Percentiles rank a stretch among this genome's conserved stretches.
Evolutionary conservation across 2,888 invertebrate species (phyloP).

Genomic region (Xylota sylvarum): DNA sequence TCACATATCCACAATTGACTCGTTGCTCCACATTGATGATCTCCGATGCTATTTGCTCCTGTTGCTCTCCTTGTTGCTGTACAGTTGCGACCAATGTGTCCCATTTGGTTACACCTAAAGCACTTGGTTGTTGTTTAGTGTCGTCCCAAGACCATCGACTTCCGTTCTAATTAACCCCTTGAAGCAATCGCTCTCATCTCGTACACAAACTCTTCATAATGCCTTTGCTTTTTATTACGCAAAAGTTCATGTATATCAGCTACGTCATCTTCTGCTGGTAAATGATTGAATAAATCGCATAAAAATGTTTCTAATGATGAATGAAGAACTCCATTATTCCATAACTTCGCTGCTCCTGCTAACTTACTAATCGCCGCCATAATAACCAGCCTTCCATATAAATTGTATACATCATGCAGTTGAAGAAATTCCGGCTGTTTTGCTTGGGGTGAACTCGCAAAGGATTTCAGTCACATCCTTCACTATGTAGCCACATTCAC

Average conservation of each 20-base stretch:
- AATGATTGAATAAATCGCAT: slow-evolving; percentile 22
- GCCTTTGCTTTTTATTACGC: slow-evolving; percentile 21
- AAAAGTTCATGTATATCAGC: slow-evolving; percentile 29
- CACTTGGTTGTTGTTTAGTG: neutral
- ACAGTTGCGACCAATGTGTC: slow-evolving; percentile 34
- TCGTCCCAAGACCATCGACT: slow-evolving; percentile 10
- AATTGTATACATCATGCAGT: slow-evolving; percentile 28
- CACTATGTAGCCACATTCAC: slow-evolving; percentile 8
- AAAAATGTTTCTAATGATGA: slow-evolving; percentile 28
- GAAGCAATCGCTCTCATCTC: slow-evolving; percentile 20
- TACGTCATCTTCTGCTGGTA: slow-evolving; percentile 18
- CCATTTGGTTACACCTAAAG: slow-evolving; percentile 21
- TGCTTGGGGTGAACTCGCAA: slow-evolving; percentile 11
- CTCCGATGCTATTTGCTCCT: neutral
- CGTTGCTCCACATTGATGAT: slow-evolving; percentile 11
- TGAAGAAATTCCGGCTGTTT: slow-evolving; percentile 6
- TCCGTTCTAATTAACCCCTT: slow-evolving; percentile 17
- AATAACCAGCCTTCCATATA: slow-evolving; percentile 25
- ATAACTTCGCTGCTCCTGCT: slow-evolving; percentile 17
- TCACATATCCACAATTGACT: slow-evolving; percentile 24
- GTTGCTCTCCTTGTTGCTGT: neutral
- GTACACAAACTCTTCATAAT: slow-evolving; percentile 2
- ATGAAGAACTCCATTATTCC: slow-evolving; percentile 20
- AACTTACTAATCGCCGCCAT: slow-evolving; percentile 26
- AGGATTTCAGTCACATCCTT: slow-evolving; percentile 20